Conservation (phyloP, 2,888 invertebrate species). For the Thecocarcelia acutangulata region DNA sequence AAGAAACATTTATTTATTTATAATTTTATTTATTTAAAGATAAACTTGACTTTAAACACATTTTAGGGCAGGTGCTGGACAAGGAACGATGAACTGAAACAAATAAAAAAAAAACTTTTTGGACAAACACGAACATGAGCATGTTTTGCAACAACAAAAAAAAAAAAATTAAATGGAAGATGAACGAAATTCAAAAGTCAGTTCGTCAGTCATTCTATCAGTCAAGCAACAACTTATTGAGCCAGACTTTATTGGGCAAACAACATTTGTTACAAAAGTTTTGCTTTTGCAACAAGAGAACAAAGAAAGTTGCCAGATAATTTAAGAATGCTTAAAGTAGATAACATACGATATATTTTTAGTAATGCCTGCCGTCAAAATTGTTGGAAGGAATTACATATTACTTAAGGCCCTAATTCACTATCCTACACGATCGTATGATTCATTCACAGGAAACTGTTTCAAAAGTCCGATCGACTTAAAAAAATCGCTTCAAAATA, state of each 20-base stretch:
- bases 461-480: no score
- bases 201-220: neutral
- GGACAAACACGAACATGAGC: neutral
- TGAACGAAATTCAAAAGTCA: conserved; percentile 11
- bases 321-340: neutral
- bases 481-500: no score
- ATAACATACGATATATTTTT: no score
- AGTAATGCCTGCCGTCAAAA: no score
- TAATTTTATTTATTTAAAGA: conserved; percentile 36
- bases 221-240: conserved; percentile 4
- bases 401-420: no score
- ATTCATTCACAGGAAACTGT: no score
- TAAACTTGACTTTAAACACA: conserved; percentile 30
- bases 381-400: no score
- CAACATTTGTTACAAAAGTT: conserved; percentile 33
- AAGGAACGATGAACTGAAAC: neutral
- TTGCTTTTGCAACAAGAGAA: conserved; percentile 12
- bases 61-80: conserved; percentile 45
- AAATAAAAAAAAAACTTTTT: conserved; percentile 6
- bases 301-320: neutral
- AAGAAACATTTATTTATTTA: conserved; percentile 26
- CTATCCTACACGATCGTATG: no score
- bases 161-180: neutral
- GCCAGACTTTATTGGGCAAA: neutral
- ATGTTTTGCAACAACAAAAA: neutral